Percentiles rank a stretch among this genome's conserved stretches.
Conservation (phyloP, 2,113 vertebrate species). For the Cyanoramphus novaezelandiae region DNA sequence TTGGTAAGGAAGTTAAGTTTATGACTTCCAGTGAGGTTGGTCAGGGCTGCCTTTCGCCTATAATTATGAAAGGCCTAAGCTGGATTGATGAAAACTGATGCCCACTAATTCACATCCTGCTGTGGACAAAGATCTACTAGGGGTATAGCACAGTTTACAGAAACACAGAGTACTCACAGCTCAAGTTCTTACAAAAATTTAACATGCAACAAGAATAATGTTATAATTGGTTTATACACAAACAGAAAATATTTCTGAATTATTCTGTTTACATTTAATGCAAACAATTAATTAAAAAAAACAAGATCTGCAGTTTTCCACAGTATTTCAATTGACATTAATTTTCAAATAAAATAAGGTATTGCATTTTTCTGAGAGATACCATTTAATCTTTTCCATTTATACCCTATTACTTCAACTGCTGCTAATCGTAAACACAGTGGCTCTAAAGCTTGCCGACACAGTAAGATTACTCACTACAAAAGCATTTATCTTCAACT, state of each 20-base stretch:
- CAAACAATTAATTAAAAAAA: not conserved
- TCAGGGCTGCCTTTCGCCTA: not conserved
- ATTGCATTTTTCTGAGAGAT: not conserved
- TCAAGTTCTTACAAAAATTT: not conserved
- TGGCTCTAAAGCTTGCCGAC: not conserved
- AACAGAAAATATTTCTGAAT: not conserved
- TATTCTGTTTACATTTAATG: not conserved
- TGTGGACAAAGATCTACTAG: not conserved
- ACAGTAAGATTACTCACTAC: not conserved
- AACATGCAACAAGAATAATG: not conserved
- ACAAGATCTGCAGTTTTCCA: not conserved
- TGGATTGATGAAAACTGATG: not conserved
- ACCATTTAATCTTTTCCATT: not conserved
- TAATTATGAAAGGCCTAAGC: not conserved
- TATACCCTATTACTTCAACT: not conserved
- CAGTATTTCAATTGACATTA: not conserved
- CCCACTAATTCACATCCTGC: not conserved
- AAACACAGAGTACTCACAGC: not conserved
- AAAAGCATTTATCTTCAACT: not conserved
- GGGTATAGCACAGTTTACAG: not conserved
- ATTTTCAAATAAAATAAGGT: not conserved
- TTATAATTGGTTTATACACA: not conserved
- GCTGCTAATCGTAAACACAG: not conserved
- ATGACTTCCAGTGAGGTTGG: not conserved
- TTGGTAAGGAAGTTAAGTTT: not conserved